Percentiles rank a stretch among this genome's conserved stretches.
These are phyloP conservation scores for Petroica traversi DNA, from an alignment of 2,113 vertebrate genomes.

Conservation along the genomic window DNA sequence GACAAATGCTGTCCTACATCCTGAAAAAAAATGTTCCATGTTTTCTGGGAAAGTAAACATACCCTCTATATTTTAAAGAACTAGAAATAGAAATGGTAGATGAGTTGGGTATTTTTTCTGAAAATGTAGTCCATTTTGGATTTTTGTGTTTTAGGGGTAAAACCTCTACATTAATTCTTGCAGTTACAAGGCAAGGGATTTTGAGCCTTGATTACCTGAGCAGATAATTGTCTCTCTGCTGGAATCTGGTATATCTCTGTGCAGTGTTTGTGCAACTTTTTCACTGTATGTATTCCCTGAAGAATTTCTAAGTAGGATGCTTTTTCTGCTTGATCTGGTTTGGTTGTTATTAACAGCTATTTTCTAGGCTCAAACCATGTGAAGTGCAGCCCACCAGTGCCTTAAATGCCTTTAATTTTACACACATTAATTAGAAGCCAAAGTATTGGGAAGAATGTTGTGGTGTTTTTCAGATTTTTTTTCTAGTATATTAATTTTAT, in stretches of 20 bases:
- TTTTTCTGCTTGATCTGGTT: neutral
- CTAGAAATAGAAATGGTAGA: neutral
- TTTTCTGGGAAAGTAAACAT: neutral
- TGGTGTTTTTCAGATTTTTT: neutral
- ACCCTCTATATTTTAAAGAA: neutral
- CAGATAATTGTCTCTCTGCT: neutral
- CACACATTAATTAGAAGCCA: neutral
- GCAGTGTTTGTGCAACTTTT: neutral
- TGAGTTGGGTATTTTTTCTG: accelerated
- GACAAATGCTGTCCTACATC: neutral
- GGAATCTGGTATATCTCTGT: neutral
- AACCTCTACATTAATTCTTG: neutral
- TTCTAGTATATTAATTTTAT: neutral
- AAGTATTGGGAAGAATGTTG: neutral
- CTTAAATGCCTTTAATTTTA: neutral
- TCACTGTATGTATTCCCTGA: neutral
- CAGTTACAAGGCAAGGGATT: neutral
- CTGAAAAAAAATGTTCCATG: neutral
- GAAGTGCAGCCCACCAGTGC: neutral
- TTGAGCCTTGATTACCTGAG: neutral
- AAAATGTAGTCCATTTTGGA: neutral
- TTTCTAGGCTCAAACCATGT: neutral
- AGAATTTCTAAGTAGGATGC: neutral
- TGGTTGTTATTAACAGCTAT: neutral
- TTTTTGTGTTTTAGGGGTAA: neutral